Base-by-base conservation (phyloP, 2,888 invertebrate species). In the Noctua janthina region DNA sequence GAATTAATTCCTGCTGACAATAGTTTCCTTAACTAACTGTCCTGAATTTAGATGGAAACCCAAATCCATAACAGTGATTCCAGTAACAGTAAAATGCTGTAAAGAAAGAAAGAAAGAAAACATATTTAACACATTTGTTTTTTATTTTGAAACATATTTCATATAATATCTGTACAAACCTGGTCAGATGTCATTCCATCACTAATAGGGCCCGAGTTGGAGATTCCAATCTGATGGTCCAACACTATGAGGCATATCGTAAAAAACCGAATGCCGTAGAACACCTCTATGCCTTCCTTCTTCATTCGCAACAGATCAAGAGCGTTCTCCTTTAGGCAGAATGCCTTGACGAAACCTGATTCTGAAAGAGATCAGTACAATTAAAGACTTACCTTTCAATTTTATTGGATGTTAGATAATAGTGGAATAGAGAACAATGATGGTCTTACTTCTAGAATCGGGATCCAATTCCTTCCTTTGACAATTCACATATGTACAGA, bases 241-340 rank as follows among this genome's bases (percentile, higher is more conserved):
- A 97, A 89, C 13, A 97, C 97, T 51, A 98, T 96, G 49, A 97
- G 94, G 81, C 97, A 95, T 81, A 97, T 97, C 0, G 97, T 96
- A 49, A 97, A 88, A 69, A 97, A 97, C 72, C 97, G 95, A 51
- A 98, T 95, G 0, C 98, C 98, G 90, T 97, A 97, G n/a, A 98
- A 91, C 6, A 97, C 95, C 77, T 96, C 96, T n/a, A 97, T 73
- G 0, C 95, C 96, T 46, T 93, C 93, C 20, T 93, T 94, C 49
- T 93, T 94, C 84, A 93, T 90, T 64, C 90, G 91, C 73, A 92
- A 94, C 78, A 93, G 95, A 85, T 94, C 95, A 86, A 29, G 92
- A 77, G 92, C 93, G 92, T 94, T 97, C 91, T 87, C 92, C 87
- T 91, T 94, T 49, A 94, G 80, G 85, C 94, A 97, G 85, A 95